phyloP scores from a whole-genome alignment of 23 tunicate species.

The Ascidia mentula region DNA sequence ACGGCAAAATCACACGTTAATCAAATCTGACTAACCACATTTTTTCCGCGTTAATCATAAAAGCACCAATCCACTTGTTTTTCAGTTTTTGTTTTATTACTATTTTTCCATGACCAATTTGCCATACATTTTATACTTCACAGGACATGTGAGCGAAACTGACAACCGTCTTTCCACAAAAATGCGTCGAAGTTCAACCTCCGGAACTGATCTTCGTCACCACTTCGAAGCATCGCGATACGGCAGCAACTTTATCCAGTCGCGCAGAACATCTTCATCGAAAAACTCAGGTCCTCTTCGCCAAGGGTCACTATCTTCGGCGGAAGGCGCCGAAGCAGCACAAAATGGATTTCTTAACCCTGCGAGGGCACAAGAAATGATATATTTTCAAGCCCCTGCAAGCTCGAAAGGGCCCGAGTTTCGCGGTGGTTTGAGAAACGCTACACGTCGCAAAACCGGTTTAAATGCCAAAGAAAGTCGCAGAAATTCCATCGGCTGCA shows the following conservation, averaged over 20 bases:
- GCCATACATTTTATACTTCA: too few relatives aligned
- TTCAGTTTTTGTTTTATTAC: too few relatives aligned
- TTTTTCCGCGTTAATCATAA: too few relatives aligned
- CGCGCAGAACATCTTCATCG: not conserved
- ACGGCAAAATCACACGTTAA: too few relatives aligned
- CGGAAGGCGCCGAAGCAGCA: not conserved
- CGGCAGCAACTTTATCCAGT: not conserved
- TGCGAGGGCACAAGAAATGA: not conserved
- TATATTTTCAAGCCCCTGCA: not conserved
- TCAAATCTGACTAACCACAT: too few relatives aligned
- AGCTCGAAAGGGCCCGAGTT: not conserved
- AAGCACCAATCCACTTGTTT: too few relatives aligned
- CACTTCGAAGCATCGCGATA: not conserved
- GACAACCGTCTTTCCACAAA: not conserved
- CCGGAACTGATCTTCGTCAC: not conserved
- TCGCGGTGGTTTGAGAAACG: not conserved
- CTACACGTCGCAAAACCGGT: not conserved
- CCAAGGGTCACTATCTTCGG: not conserved
- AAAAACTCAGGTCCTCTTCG: not conserved
- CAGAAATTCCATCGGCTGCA: not conserved
- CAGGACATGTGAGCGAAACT: constrained; percentile 6
- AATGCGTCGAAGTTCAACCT: not conserved
- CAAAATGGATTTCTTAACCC: not conserved
- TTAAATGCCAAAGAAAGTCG: not conserved
- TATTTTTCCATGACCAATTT: too few relatives aligned